Evolutionary conservation across 2,797 vertebrate genomes (phyloP), one percentile per base, ranked within the genome.

Genomic region (Rhinatrema bivittatum): DNA sequence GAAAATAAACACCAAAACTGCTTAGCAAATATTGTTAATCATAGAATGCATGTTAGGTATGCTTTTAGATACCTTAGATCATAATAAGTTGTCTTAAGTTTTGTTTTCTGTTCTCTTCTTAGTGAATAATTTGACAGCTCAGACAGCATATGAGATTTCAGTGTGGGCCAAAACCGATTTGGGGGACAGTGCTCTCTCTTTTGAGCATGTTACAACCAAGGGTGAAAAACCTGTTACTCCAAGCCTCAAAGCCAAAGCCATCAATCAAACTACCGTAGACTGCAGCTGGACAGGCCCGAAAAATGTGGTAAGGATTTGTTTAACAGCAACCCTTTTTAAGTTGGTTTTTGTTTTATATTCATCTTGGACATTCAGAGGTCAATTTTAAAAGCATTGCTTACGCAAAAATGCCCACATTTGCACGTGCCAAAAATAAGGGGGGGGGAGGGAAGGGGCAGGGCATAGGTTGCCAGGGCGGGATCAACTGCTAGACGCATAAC

Each of bases 191-290:
- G 90, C 93, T 36, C 82, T 91, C 17, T 81, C 88, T 3, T 87
- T 97, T 43, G 81, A 80, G 11, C 89, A 80, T 2, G 73, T 89
- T 11, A 60, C 72, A 62, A 98, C 94, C 30, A 31, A 23, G 5
- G 91, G 93, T n/a, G 60, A 54, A 3, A 84, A 81, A 46, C 94
- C 93, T 0, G 55, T 65, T 0, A 49, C 75, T 4, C 94, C 88
- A 1, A 75, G 87, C 36, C 85, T 98, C 53, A 97, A 98, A 68
- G 85, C 86, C 62, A 85, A 82, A 34, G 85, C 94, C n/a, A 39
- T 93, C 50, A 98, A 98, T 69, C 94, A 98, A 79, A 97, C 88
- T 0, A 77, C 86, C 0, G 94, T 98, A 54, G 90, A 95, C 39
- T 98, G 95, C 46, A 87, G 68, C 77, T 98, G 94, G 94, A 88